Evolutionary conservation across 2,797 vertebrate species (phyloP).

Genomic region (Syngnathus rostellatus): DNA sequence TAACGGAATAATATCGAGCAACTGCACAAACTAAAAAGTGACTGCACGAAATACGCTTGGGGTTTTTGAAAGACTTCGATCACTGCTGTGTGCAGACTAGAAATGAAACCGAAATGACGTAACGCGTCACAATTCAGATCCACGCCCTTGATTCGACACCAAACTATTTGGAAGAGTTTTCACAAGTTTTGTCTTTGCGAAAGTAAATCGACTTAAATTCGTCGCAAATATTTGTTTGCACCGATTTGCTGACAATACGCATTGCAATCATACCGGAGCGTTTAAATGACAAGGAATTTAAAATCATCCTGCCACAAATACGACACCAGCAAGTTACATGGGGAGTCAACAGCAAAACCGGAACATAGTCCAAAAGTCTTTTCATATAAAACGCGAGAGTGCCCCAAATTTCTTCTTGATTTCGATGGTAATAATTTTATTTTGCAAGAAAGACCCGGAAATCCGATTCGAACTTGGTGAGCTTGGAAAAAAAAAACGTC

Average conservation of each 20-base stretch:
- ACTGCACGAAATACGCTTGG: background rate
- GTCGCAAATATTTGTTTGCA: background rate
- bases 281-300: conserved; percentile 27
- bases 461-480: background rate
- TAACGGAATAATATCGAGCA: background rate
- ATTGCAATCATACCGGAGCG: too few species aligned
- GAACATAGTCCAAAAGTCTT: background rate
- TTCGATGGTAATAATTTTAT: background rate
- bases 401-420: background rate
- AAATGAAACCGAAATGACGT: conserved; percentile 50
- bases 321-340: conserved; percentile 10
- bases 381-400: conserved; percentile 26
- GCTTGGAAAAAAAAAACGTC: background rate
- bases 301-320: conserved; percentile 29
- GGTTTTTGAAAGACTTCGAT: background rate
- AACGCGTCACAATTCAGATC: conserved; percentile 48
- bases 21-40: background rate
- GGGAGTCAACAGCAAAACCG: accelerated
- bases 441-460: background rate
- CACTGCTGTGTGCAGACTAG: conserved; percentile 7
- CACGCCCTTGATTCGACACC: conserved; percentile 43
- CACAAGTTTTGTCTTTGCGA: background rate
- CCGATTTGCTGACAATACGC: background rate
- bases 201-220: background rate
- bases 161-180: conserved; percentile 28